A percentile compares a stretch with the other conserved stretches of the same genome.
Conservation (phyloP, 2,797 vertebrate genomes). For the Ctenochaetus hawaiiensis region DNA sequence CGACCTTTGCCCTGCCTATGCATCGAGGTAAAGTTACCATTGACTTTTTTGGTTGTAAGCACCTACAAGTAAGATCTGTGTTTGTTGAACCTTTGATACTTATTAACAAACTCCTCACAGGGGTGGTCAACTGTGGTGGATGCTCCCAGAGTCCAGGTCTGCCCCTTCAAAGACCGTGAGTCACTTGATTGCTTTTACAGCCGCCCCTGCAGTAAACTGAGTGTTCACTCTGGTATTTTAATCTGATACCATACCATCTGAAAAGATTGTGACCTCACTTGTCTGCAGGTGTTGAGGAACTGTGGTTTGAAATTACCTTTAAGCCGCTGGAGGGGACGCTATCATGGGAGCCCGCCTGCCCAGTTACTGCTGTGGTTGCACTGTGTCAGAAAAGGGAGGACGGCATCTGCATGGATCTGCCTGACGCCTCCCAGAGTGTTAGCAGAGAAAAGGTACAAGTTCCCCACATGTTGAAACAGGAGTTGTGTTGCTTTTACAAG, state of each 20-base stretch:
- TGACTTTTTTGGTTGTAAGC: not conserved
- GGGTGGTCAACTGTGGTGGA: constrained; percentile 90
- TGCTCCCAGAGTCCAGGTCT: constrained; percentile 89
- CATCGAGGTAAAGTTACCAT: constrained; percentile 87
- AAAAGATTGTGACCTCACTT: not conserved
- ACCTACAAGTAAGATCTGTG: not conserved
- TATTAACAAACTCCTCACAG: constrained; percentile 72
- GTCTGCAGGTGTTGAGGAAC: constrained; percentile 76
- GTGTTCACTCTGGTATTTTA: accelerated
- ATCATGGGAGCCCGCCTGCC: constrained; percentile 80
- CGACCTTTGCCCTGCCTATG: constrained; percentile 88
- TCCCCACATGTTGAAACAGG: not conserved
- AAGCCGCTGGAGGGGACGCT: constrained; percentile 72
- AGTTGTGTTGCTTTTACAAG: not conserved
- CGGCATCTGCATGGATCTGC: constrained; percentile 70
- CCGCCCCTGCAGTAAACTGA: accelerated
- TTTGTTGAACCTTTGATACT: not conserved
- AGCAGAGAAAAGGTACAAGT: constrained; percentile 73
- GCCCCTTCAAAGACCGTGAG: constrained; percentile 92
- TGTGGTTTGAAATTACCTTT: constrained; percentile 83
- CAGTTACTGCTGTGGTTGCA: constrained; percentile 51
- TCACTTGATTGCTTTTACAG: constrained; percentile 15
- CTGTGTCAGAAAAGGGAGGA: constrained; percentile 73
- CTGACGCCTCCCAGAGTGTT: constrained; percentile 60
- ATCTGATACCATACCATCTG: not conserved